phyloP scores from a whole-genome alignment of 1,140 invertebrate species.

The Branchinecta lindahli region DNA sequence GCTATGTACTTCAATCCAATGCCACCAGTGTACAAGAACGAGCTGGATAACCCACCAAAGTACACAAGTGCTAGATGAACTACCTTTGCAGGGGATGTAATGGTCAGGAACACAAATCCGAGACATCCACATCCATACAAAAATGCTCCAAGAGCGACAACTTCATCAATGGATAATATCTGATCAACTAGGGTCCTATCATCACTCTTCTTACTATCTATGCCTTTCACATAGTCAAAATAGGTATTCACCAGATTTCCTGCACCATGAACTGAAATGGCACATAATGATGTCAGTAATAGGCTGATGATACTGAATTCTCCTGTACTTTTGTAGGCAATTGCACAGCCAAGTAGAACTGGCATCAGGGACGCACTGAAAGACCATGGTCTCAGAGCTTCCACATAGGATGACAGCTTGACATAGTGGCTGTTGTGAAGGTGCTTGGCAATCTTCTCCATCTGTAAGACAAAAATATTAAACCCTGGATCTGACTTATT shows the following conservation, averaged over 20 bases:
- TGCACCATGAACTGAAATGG: constrained; percentile 80
- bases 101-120: constrained; percentile 65
- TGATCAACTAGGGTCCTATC: constrained; percentile 84
- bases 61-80: constrained; percentile 84
- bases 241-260: constrained; percentile 96
- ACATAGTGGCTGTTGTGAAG: constrained; percentile 34
- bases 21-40: constrained; percentile 76
- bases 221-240: constrained; percentile 82
- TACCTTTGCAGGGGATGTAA: constrained; percentile 72
- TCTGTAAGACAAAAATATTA: neutral
- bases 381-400: constrained; percentile 79
- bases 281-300: constrained; percentile 61
- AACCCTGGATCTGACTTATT: too few species aligned
- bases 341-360: constrained; percentile 63
- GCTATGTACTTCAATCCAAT: constrained; percentile 86
- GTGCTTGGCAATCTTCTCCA: neutral
- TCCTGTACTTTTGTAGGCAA: constrained; percentile 58
- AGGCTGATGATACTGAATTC: constrained; percentile 62
- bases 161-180: constrained; percentile 65
- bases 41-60: constrained; percentile 89
- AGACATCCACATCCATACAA: constrained; percentile 71
- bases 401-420: constrained; percentile 69
- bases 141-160: constrained; percentile 68
- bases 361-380: constrained; percentile 78
- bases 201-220: constrained; percentile 75